Conservation (phyloP, 1,140 invertebrate genomes). For the Drosophila parvula region DNA sequence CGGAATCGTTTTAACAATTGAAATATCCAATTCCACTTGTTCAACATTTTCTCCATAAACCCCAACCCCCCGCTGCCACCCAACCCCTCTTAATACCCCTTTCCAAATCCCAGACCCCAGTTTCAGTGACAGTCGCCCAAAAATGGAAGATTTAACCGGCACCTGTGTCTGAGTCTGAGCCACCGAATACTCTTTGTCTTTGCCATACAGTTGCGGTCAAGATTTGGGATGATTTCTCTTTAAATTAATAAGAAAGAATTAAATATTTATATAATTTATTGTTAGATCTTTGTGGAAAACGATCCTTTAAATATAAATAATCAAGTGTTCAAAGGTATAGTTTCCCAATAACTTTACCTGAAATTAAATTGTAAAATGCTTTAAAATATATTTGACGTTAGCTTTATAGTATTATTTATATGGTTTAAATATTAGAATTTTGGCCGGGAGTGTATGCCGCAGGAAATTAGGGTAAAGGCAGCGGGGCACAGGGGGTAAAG, state of each 20-base stretch:
- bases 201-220: background rate
- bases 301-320: too few species aligned
- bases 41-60: conserved; percentile 32
- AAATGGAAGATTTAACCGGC: conserved; percentile 21
- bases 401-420: background rate
- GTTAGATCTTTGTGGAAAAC: too few species aligned
- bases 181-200: background rate
- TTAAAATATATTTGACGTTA: background rate
- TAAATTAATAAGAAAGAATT: too few species aligned
- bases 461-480: background rate
- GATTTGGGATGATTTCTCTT: background rate
- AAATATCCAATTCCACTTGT: conserved; percentile 54
- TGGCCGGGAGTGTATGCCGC: background rate
- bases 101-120: background rate
- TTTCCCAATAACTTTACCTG: background rate
- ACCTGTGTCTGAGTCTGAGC: conserved; percentile 36
- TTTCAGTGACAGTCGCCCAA: background rate
- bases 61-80: background rate
- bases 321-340: background rate
- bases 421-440: background rate
- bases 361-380: background rate
- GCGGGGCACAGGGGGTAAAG: background rate
- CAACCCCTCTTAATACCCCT: background rate
- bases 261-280: too few species aligned
- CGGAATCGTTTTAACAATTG: conserved; percentile 57